phyloP scores from a whole-genome alignment of 2,797 vertebrate genomes.

The Tragopan temminckii region DNA sequence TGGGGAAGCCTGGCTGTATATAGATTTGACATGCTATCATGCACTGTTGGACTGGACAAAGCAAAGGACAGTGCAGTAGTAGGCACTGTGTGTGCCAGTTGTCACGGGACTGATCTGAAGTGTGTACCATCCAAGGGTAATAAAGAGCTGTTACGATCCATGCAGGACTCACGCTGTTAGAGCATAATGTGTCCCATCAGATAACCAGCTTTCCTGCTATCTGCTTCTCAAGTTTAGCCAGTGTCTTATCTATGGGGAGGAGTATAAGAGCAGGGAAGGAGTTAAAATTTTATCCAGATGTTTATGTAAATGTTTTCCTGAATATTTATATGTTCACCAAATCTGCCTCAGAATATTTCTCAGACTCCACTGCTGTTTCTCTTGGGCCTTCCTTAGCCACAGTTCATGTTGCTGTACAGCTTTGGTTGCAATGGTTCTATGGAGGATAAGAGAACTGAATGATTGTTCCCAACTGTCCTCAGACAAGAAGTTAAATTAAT shows the following conservation, averaged over 20 bases:
- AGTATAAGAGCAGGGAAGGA: neutral
- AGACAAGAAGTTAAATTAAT: neutral
- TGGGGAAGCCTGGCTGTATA: neutral
- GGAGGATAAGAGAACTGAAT: neutral
- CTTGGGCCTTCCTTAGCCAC: neutral
- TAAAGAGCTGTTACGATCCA: neutral
- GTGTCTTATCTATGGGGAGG: neutral
- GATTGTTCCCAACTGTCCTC: neutral
- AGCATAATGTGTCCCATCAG: accelerated
- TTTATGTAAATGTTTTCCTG: neutral
- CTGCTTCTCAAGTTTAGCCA: neutral
- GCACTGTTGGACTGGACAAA: neutral
- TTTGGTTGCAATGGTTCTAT: neutral
- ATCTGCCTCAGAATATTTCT: neutral
- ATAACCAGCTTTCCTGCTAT: neutral
- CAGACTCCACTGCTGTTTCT: neutral
- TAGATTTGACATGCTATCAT: neutral
- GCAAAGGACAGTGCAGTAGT: neutral
- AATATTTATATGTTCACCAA: neutral
- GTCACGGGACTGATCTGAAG: neutral
- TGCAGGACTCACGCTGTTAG: accelerated
- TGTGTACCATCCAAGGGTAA: neutral
- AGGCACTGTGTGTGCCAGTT: neutral
- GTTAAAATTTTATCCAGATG: neutral
- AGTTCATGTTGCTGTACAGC: neutral